phyloP scores from a whole-genome alignment of 2,113 vertebrate genomes.

The Mus pahari region DNA sequence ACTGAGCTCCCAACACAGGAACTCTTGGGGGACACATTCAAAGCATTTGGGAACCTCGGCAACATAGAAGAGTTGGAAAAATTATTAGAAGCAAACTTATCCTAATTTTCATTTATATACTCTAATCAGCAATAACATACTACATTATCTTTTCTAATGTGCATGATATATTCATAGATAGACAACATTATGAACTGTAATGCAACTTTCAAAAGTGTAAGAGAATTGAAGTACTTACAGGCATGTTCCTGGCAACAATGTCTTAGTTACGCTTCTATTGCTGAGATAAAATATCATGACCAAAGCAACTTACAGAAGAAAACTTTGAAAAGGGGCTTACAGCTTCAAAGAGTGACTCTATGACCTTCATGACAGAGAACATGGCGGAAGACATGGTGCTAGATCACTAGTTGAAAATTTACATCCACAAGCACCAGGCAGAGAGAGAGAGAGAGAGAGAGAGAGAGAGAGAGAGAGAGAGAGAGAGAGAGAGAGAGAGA shows the following conservation, averaged over 20 bases:
- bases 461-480: no score
- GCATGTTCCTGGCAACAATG: not conserved
- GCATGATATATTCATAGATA: not conserved
- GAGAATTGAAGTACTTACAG: constrained; percentile 6
- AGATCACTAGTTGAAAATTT: not conserved
- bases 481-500: not conserved
- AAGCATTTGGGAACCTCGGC: not conserved
- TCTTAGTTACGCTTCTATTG: not conserved
- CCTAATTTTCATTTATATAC: not conserved
- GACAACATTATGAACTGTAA: constrained; percentile 14
- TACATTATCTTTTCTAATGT: not conserved
- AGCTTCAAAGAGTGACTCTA: not conserved
- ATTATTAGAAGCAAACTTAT: not conserved
- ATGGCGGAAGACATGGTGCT: not conserved
- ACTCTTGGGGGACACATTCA: not conserved
- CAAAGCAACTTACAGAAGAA: not conserved
- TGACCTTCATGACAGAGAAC: not conserved
- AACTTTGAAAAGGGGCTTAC: not conserved
- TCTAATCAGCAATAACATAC: not conserved
- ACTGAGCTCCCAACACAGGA: not conserved
- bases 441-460: not conserved
- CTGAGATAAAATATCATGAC: not conserved
- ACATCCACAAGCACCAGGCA: not conserved
- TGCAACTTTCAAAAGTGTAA: constrained; percentile 2
- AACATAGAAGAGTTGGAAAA: not conserved